These are phyloP conservation scores for Ischnus inquisitorius DNA, from an alignment of 2,888 invertebrate genomes.

Conservation along the genomic window DNA sequence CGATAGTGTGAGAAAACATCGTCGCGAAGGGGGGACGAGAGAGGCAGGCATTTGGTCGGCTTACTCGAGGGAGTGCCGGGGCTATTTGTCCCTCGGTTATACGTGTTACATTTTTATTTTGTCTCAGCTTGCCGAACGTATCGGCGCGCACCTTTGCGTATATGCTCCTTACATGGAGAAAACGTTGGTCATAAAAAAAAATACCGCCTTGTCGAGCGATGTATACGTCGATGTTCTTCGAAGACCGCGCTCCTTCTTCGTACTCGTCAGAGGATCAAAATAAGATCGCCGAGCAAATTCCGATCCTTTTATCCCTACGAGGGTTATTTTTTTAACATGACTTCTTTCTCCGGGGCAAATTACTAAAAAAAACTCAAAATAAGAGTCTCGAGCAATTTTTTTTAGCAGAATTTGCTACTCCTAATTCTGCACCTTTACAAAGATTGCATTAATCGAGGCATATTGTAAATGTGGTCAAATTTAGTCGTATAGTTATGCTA, in stretches of 20 bases:
- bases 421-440: too few relatives aligned
- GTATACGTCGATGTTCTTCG: constrained; percentile 4
- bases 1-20: constrained; percentile 13
- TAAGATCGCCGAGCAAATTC: constrained; percentile 73
- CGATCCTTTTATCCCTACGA: not conserved
- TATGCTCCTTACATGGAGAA: constrained; percentile 34
- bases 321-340: not conserved
- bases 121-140: constrained; percentile 46
- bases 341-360: too few relatives aligned
- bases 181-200: constrained; percentile 44
- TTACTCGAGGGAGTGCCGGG: constrained; percentile 60
- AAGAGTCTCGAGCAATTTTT: too few relatives aligned
- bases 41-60: constrained; percentile 56
- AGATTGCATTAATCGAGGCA: too few relatives aligned
- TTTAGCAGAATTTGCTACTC: too few relatives aligned
- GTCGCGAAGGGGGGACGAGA: constrained; percentile 4
- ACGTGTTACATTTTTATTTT: constrained; percentile 73
- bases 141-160: constrained; percentile 47
- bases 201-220: constrained; percentile 19
- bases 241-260: constrained; percentile 34
- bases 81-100: constrained; percentile 72
- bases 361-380: too few relatives aligned
- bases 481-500: not conserved
- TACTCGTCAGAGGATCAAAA: constrained; percentile 79
- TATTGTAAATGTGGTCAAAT: not conserved